Base-by-base conservation (phyloP, 2,888 invertebrate genomes). In the Blomia tropicalis region DNA sequence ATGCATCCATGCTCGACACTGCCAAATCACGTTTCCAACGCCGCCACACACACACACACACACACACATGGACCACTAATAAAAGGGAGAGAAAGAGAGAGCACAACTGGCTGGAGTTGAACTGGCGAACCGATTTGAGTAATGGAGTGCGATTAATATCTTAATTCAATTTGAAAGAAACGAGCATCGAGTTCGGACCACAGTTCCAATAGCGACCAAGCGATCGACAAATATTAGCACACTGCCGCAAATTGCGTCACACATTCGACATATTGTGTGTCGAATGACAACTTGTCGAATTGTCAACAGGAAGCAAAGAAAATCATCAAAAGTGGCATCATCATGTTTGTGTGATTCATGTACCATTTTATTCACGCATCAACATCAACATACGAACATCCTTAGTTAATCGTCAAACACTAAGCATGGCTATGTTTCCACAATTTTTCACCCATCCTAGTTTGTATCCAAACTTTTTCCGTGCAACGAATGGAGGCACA, bases 361-460 rank as follows among this genome's bases (percentile, higher is more conserved):
- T n/a, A n/a, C n/a, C n/a, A n/a, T n/a, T n/a, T n/a, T n/a, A n/a
- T n/a, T n/a, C n/a, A n/a, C n/a, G n/a, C n/a, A n/a, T n/a, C n/a
- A n/a, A n/a, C n/a, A n/a, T n/a, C n/a, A n/a, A n/a, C n/a, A n/a
- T n/a, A n/a, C n/a, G n/a, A n/a, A n/a, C n/a, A n/a, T n/a, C n/a
- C n/a, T n/a, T n/a, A n/a, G n/a, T n/a, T n/a, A n/a, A n/a, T n/a
- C n/a, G n/a, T n/a, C n/a, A n/a, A n/a, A n/a, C n/a, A n/a, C n/a
- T n/a, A 27, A 29, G 3, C 29, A 60, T 60, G 60, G 60, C 60
- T 51, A 60, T 60, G 60, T 60, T 60, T 60, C 60, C 60, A n/a
- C 60, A 60, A 27, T 51, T 60, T 31, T 60, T 60, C 51, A 60
- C 60, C 27, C 60, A 60, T 30, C 29, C 60, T n/a, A 5, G 51